Base-by-base conservation (phyloP, 2,113 vertebrate genomes). In the Ornithorhynchus anatinus region DNA sequence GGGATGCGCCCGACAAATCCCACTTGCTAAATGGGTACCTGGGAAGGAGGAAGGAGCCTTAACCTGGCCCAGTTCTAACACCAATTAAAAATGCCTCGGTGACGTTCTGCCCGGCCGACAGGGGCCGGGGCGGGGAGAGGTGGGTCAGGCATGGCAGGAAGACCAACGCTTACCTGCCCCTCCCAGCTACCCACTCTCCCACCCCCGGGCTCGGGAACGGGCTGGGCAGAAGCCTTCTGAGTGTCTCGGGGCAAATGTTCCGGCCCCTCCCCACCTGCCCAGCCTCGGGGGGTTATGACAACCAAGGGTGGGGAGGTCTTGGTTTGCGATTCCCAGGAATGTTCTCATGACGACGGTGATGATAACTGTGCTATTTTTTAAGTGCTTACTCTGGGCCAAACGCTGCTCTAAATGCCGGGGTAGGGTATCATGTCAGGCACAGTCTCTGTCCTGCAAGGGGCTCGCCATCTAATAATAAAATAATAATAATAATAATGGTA, bases 51-150 rank as follows among this genome's bases (percentile, higher is more conserved):
- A 84, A 69, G 70, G 76, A 75, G 87, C 59, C 79, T 79, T 69
- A 72, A 69, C 81, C 88, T 85, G 66, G 44, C 66, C 72, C 72
- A 80, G 13, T 54, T 75, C 79, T 75, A 80, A 69, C 86, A 76
- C 84, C 88, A 87, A 82, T 91, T 86, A 90, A 86, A 89, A 89
- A 84, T 59, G 83, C 59, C 84, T 88, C 69, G 33, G n/a, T 82
- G 85, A 89, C 86, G 81, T 77, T 89, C n/a, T 80, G 72, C 86
- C 81, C 81, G 83, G 78, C 74, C 82, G 67, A 73, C 84, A 75
- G 72, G 69, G 75, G 76, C 80, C 44, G 81, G 80, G 58, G 84
- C 54, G 60, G 73, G 73, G 67, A 78, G 79, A 52, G 6, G 58
- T 73, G 70, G 76, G 60, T 86, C 85, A 88, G 79, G 82, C 61